Percentiles rank a stretch among this genome's conserved stretches.
phyloP scores from a whole-genome alignment of 2,888 invertebrate species.

The Arrhopalites spinosus region DNA sequence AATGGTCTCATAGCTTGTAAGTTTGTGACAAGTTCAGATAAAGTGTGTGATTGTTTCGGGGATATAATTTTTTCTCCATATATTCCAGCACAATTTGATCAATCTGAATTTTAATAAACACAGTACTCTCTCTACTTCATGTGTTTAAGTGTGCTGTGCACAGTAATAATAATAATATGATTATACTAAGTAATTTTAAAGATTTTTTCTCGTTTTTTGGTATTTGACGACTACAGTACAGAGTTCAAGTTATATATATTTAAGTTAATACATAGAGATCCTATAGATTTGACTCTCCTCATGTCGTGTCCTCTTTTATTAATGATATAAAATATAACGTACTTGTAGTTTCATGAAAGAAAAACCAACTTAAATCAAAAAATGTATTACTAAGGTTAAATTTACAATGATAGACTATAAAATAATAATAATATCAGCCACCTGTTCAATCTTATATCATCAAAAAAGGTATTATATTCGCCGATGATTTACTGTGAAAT shows the following conservation, averaged over 20 bases:
- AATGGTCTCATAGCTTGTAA: conserved; percentile 36
- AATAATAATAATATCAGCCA: conserved; percentile 19
- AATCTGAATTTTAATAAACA: conserved; percentile 26
- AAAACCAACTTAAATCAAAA: too few relatives aligned
- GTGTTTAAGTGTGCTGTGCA: conserved; percentile 29
- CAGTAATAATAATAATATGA: conserved; percentile 10
- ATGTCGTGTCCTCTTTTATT: background rate
- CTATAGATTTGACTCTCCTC: background rate
- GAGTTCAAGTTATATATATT: conserved; percentile 4
- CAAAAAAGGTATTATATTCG: conserved; percentile 20
- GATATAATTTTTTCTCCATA: background rate
- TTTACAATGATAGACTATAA: background rate
- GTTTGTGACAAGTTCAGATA: conserved; percentile 33
- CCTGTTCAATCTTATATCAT: conserved; percentile 26
- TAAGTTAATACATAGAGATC: background rate
- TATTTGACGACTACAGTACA: conserved; percentile 1
- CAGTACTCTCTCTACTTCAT: conserved; percentile 21
- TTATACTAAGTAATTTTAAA: conserved; percentile 1
- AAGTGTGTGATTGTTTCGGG: conserved; percentile 32
- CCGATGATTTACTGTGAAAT: conserved; percentile 23
- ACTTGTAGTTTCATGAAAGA: too few relatives aligned
- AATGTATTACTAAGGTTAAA: background rate
- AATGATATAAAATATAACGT: too few relatives aligned
- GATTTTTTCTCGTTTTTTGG: conserved; percentile 2
- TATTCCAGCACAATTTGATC: conserved; percentile 31